A percentile compares a stretch with the other conserved stretches of the same genome.
phyloP scores from a whole-genome alignment of 2,113 vertebrate genomes.

The Syrmaticus mikado region DNA sequence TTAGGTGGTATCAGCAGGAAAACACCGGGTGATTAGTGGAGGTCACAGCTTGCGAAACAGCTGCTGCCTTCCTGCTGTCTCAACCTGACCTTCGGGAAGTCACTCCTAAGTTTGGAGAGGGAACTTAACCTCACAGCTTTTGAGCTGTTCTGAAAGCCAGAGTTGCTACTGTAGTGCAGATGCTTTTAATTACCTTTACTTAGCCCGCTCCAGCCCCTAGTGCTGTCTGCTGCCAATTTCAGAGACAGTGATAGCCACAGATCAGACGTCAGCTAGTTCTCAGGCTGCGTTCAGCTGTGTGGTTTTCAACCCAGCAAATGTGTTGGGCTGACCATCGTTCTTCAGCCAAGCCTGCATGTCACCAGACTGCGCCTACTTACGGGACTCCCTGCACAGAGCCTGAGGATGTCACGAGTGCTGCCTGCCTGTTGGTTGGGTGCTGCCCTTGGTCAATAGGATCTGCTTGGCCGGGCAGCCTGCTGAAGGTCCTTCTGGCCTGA shows the following conservation, averaged over 20 bases:
- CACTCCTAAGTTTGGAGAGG: background rate
- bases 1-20: background rate
- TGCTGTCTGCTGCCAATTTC: background rate
- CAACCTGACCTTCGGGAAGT: background rate
- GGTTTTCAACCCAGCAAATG: rapidly evolving
- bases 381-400: background rate
- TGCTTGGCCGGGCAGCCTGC: background rate
- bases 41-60: background rate
- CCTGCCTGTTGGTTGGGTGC: background rate
- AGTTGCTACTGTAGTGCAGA: background rate
- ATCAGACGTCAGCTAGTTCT: background rate
- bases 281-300: rapidly evolving
- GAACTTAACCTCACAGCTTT: background rate
- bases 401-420: background rate
- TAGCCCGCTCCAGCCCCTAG: too few species aligned
- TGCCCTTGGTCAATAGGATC: background rate
- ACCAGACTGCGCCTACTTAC: background rate
- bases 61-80: background rate
- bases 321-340: rapidly evolving
- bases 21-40: background rate
- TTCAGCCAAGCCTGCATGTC: rapidly evolving
- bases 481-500: background rate
- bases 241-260: background rate
- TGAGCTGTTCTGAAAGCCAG: rapidly evolving
- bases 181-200: too few species aligned